These are phyloP conservation scores for Ditylenchus dipsaci DNA, from an alignment of 1,140 invertebrate genomes.

Conservation along the genomic window DNA sequence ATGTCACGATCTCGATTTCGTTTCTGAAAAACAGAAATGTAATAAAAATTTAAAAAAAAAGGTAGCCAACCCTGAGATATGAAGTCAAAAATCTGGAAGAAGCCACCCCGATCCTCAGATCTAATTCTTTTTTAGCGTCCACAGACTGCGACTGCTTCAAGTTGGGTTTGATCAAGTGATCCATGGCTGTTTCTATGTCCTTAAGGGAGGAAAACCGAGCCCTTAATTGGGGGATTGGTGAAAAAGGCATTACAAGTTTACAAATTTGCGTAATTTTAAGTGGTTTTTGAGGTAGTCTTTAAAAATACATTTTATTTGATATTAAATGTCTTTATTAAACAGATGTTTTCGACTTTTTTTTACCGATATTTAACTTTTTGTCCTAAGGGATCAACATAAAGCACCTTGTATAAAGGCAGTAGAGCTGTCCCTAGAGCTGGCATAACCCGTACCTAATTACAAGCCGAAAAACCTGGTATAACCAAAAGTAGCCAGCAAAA, in stretches of 20 bases:
- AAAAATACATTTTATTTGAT: no score
- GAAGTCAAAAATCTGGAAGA: conserved; percentile 97
- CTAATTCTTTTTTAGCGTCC: conserved; percentile 92
- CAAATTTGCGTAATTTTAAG: no score
- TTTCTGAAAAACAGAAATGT: conserved; percentile 21
- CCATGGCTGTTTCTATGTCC: conserved; percentile 90
- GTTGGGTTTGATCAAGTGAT: conserved; percentile 80
- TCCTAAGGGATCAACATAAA: no score
- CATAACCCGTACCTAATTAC: no score
- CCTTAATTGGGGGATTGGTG: conserved; percentile 71
- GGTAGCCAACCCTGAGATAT: conserved; percentile 66
- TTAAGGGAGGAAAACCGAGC: conserved; percentile 96
- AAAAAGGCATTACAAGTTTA: conserved; percentile 13
- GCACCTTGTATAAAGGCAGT: no score
- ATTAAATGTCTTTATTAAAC: no score
- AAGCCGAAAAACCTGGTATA: no score
- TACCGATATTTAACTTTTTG: no score
- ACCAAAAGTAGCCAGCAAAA: no score
- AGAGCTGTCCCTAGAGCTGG: no score
- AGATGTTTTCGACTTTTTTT: no score
- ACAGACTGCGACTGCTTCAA: conserved; percentile 94
- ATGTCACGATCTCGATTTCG: conserved; percentile 82
- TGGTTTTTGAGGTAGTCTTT: no score
- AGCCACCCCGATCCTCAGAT: conserved; percentile 96
- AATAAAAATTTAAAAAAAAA: neutral